These are phyloP conservation scores for Gavialis gangeticus DNA, from an alignment of 2,113 vertebrate genomes.

Conservation along the genomic window DNA sequence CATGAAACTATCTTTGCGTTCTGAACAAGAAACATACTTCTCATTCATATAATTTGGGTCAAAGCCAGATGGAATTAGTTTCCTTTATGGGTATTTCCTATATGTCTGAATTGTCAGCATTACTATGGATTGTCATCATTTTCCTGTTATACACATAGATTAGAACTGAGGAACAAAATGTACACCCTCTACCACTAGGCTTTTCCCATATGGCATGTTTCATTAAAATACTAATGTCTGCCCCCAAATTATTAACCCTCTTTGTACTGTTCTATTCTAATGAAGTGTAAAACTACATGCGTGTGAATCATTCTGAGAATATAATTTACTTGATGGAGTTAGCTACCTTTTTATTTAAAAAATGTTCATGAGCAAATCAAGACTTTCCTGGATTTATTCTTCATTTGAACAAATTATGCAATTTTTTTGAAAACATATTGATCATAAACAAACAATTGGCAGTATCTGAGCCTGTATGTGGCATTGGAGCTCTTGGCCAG, in stretches of 20 bases:
- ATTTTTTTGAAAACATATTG: slow-evolving; percentile 7
- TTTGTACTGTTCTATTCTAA: slow-evolving; percentile 12
- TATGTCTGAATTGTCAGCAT: slow-evolving; percentile 63
- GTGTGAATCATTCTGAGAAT: neutral
- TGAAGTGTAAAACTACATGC: slow-evolving; percentile 2
- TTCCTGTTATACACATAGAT: slow-evolving; percentile 67
- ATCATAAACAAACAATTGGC: neutral
- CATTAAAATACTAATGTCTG: slow-evolving; percentile 40
- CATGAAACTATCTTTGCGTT: slow-evolving; percentile 67
- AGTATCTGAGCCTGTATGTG: neutral
- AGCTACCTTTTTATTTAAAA: neutral
- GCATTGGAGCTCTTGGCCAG: neutral
- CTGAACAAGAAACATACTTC: slow-evolving; percentile 74
- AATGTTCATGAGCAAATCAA: neutral
- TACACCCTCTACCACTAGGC: slow-evolving; percentile 65
- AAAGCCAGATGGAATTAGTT: slow-evolving; percentile 74
- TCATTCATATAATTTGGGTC: slow-evolving; percentile 67
- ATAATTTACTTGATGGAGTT: neutral
- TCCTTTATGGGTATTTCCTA: slow-evolving; percentile 67
- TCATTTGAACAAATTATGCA: neutral
- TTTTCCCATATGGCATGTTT: slow-evolving; percentile 71
- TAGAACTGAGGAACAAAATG: slow-evolving; percentile 67
- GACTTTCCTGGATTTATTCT: slow-evolving; percentile 15
- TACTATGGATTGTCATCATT: slow-evolving; percentile 52
- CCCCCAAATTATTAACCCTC: slow-evolving; percentile 62